These are phyloP conservation scores for Macrophya annulata DNA, from an alignment of 2,888 invertebrate genomes.

Conservation along the genomic window DNA sequence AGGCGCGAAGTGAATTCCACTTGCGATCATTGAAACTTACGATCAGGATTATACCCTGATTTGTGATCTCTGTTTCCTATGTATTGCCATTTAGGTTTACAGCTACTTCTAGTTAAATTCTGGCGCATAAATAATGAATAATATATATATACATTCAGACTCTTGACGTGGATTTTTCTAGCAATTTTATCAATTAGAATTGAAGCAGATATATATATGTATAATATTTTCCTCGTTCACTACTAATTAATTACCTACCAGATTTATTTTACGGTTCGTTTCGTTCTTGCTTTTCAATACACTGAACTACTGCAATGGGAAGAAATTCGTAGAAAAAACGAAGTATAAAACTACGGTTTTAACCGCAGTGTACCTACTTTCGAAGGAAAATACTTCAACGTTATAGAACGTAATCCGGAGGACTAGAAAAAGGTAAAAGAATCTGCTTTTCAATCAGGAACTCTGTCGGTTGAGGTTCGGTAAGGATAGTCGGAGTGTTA, in stretches of 20 bases:
- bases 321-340: constrained; percentile 16
- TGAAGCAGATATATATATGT: not conserved
- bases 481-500: constrained; percentile 39
- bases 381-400: not conserved
- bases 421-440: constrained; percentile 16
- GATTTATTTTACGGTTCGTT: not conserved
- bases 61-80: constrained; percentile 35
- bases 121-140: not conserved
- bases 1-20: constrained; percentile 57
- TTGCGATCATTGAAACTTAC: constrained; percentile 54
- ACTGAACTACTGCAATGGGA: not conserved
- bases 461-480: constrained; percentile 27
- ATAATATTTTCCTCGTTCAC: not conserved
- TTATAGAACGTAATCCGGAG: constrained; percentile 23
- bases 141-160: not conserved
- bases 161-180: not conserved
- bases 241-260: constrained; percentile 13
- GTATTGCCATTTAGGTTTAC: not conserved
- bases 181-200: not conserved
- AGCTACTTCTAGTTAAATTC: not conserved
- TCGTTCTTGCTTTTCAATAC: constrained; percentile 9
- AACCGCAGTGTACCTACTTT: not conserved
- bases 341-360: not conserved
- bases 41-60: constrained; percentile 55
- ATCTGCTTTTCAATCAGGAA: constrained; percentile 49